Percentiles rank a stretch among this genome's conserved stretches.
Evolutionary conservation across 2,797 vertebrate species (phyloP).

Genomic region (Atherinosoma microstoma): DNA sequence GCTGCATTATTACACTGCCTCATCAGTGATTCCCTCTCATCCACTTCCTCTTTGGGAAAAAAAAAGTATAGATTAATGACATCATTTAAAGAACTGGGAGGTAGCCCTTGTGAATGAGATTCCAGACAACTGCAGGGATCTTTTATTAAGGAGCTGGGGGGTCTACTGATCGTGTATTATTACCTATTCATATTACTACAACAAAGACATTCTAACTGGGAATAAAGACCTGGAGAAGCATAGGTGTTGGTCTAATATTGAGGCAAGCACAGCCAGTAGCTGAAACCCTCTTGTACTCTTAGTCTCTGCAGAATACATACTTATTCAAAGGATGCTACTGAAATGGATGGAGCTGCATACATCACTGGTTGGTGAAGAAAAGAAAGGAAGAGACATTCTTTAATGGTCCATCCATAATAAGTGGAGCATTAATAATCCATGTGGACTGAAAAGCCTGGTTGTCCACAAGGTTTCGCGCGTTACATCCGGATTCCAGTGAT

Average conservation of each 20-base stretch:
- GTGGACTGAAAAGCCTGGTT: constrained; percentile 14
- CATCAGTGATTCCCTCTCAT: constrained; percentile 47
- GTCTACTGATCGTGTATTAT: constrained; percentile 72
- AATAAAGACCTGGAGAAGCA: constrained; percentile 39
- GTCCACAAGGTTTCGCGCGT: constrained; percentile 14
- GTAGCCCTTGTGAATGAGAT: constrained; percentile 60
- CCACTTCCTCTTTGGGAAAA: constrained; percentile 49
- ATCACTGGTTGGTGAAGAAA: constrained; percentile 10
- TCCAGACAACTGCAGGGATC: constrained; percentile 43
- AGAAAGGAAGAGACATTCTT: constrained; percentile 16
- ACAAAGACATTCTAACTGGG: constrained; percentile 56
- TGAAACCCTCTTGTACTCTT: constrained; percentile 40
- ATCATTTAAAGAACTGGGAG: constrained; percentile 55
- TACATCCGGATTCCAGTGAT: constrained; percentile 1
- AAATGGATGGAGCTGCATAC: constrained; percentile 17
- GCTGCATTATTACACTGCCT: constrained; percentile 49
- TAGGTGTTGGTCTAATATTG: constrained; percentile 44
- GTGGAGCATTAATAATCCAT: constrained; percentile 30
- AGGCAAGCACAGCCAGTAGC: constrained; percentile 38
- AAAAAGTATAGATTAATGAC: constrained; percentile 41
- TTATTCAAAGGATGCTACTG: constrained; percentile 19
- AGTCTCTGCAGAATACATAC: constrained; percentile 23
- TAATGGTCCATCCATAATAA: constrained; percentile 17
- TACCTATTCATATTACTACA: constrained; percentile 65
- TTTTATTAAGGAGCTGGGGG: constrained; percentile 67